Base-by-base conservation (phyloP, 1,140 invertebrate genomes). In the Nebria ingens region DNA sequence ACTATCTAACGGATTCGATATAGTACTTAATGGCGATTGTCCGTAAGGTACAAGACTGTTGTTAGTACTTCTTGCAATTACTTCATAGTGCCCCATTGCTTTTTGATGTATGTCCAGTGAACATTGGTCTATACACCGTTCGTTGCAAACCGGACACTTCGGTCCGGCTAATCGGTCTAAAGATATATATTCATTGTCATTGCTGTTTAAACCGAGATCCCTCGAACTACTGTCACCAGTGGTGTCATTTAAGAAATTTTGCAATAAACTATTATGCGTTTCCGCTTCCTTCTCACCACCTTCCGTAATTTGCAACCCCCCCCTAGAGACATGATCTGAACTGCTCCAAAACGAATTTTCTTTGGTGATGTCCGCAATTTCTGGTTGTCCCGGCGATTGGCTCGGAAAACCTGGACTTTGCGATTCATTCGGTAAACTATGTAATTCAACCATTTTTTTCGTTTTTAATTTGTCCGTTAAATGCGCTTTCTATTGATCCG, bases 181-280 rank as follows among this genome's bases (percentile, higher is more conserved):
- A 2, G 68, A 65, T 19, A 68, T 68, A 56, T 65, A 71, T 54
- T 71, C 69, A 23, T 58, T 67, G 29, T 71, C 69, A 50, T 61
- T 66, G 0, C 66, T 63, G 25, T 62, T 62, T 53, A 69, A 68
- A 6, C 69, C 67, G 21, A 67, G 56, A 60, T 69, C 69, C 57
- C 69, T 71, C 1, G 68, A 66, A 21, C 60, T 56, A 51, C 3
- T 45, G 3, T 68, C 66, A n/a, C n/a, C n/a, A 55, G 67, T 66
- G 50, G 58, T 59, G 53, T 68, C 69, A 50, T 63, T 69, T 22
- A 70, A 66, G 11, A 69, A 56, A 6, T 50, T 63, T 4, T 67
- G 62, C 34, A 70, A 52, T 2, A 69, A 52, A 55, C 56, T 66
- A 45, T 53, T 54, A 22, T 60, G 23, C 4, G 65, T 65, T 45